A percentile compares a stretch with the other conserved stretches of the same genome.
Conservation (phyloP, 1,140 invertebrate species). For the Macrostomum lignano region DNA sequence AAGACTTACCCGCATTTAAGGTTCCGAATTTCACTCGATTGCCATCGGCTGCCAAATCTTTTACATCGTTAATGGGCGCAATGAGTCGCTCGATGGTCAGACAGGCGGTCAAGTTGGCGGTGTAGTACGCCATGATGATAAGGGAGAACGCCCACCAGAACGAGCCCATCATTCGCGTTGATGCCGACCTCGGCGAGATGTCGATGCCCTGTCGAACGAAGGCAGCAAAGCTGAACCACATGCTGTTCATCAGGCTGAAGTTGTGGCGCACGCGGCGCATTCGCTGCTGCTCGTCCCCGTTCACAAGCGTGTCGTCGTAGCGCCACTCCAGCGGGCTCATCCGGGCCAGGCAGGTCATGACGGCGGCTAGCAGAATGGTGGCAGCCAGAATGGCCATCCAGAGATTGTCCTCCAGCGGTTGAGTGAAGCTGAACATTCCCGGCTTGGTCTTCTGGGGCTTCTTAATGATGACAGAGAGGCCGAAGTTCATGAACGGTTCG, state of each 20-base stretch:
- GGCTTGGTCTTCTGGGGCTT: slow-evolving; percentile 13
- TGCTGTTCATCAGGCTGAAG: not conserved
- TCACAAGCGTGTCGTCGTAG: slow-evolving; percentile 34
- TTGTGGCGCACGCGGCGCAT: slow-evolving; percentile 3
- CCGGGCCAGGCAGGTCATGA: slow-evolving; percentile 52
- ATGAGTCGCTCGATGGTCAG: slow-evolving; percentile 9
- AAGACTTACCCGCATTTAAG: slow-evolving; percentile 36
- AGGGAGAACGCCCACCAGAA: slow-evolving; percentile 27
- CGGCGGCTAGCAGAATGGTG: slow-evolving; percentile 67
- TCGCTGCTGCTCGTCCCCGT: slow-evolving; percentile 43
- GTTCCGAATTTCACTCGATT: slow-evolving; percentile 75
- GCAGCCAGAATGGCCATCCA: slow-evolving; percentile 53
- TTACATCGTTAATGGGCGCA: slow-evolving; percentile 13
- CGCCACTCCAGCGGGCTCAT: slow-evolving; percentile 53
- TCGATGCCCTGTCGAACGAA: slow-evolving; percentile 11
- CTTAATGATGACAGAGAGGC: slow-evolving; percentile 14
- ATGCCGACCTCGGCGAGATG: slow-evolving; percentile 40
- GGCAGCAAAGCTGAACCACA: slow-evolving; percentile 6
- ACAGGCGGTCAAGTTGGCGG: slow-evolving; percentile 25
- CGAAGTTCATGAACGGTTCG: slow-evolving; percentile 13
- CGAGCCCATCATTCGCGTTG: slow-evolving; percentile 10
- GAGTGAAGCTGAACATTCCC: slow-evolving; percentile 68
- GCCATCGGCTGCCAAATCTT: slow-evolving; percentile 39
- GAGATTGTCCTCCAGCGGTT: slow-evolving; percentile 70
- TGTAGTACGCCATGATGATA: slow-evolving; percentile 27